A percentile compares a stretch with the other conserved stretches of the same genome.
These are phyloP conservation scores for Tipula confusa DNA, from an alignment of 2,888 invertebrate genomes.

Conservation along the genomic window DNA sequence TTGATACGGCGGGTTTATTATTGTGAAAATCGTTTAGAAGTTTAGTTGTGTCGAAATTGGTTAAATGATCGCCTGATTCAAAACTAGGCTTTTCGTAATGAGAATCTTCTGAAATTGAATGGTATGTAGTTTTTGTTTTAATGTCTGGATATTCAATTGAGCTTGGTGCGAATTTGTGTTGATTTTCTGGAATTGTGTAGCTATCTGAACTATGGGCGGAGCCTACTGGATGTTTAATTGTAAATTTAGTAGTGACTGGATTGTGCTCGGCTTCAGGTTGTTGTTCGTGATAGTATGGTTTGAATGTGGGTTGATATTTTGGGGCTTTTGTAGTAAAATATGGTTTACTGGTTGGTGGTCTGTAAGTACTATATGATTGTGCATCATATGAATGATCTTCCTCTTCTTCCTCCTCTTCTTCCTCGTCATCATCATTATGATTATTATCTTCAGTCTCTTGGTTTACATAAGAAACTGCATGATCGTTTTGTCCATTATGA, in stretches of 20 bases:
- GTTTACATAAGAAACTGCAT: neutral
- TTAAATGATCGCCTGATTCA: neutral
- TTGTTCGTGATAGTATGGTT: neutral
- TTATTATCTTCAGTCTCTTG: neutral
- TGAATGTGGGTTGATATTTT: neutral
- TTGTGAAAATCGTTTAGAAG: neutral
- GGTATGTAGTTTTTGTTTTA: neutral
- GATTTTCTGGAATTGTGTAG: neutral
- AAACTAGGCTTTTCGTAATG: conserved; percentile 13
- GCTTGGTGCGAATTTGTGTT: neutral
- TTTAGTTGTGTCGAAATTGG: neutral
- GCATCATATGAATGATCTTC: neutral
- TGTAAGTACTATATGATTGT: neutral
- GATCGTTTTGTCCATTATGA: neutral
- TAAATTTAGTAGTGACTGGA: neutral
- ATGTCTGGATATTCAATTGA: conserved; percentile 9
- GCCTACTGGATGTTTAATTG: conserved; percentile 8
- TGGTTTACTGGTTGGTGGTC: neutral
- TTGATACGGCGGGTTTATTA: neutral
- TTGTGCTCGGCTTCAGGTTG: neutral
- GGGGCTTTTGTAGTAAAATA: neutral
- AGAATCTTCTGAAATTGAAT: neutral
- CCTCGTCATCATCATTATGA: neutral
- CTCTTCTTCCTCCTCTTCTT: neutral
- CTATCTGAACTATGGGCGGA: neutral